Evolutionary conservation across 1,140 invertebrate species (phyloP), one percentile per base, ranked within the genome.

Genomic region (Wasmannia auropunctata): DNA sequence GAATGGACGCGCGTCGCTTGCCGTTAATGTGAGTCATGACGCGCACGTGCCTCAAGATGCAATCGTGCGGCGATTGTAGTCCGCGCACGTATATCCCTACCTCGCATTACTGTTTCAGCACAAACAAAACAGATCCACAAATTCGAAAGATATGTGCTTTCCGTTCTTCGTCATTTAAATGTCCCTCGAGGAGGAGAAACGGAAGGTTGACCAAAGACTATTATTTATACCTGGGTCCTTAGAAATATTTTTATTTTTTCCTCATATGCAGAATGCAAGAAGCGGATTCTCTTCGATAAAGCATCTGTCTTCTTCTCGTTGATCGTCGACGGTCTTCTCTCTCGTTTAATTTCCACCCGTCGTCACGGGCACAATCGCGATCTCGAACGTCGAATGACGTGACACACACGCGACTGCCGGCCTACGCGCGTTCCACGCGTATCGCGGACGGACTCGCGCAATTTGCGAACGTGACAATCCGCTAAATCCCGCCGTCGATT

Each of bases 401-500:
- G 63, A 67, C 37, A 46, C 56, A 67, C 37, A 46, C 56, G 34
- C 22, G 49, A 77, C 25, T 63, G 25, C 16, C 19, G 37, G 6
- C 22, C 34, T 40, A 28, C 49, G n/a, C n/a, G n/a, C n/a, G 49
- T 56, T 5, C 11, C n/a, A 31, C 49, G 25, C 22, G 58, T 60
- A 22, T 54, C 56, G n/a, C 16, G 8, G 31, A 56, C 19, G 5
- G 40, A 31, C 25, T 25, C n/a, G 16, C 11, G 25, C 14, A 69
- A 72, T 58, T 72, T 58, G 16, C 60, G 76, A 49, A 70, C 63
- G 49, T 81, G 49, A 81, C 67, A 58, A 56, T 37, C 37, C 79
- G 34, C 43, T 75, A 19, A 56, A 31, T 46, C 31, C 10, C 25
- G 10, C 11, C 25, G 6, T 75, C 70, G 34, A 11, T 58, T 34